phyloP scores from a whole-genome alignment of 2,797 vertebrate species.

The Brachymystax lenok region DNA sequence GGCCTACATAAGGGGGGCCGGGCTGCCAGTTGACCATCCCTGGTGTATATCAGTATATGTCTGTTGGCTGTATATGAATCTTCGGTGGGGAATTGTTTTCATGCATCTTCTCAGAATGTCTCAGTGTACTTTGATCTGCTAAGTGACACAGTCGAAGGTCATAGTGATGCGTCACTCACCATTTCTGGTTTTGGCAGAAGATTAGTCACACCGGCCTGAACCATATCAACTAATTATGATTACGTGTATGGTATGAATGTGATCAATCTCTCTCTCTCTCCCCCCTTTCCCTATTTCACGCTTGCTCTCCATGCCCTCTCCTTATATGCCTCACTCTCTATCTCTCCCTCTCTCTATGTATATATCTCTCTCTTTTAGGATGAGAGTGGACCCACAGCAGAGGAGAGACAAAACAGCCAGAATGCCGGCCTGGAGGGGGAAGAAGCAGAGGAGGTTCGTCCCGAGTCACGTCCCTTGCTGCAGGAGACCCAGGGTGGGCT shows the following conservation, averaged over 20 bases:
- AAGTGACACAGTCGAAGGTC: background rate
- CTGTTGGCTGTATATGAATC: background rate
- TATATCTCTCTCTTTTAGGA: slow-evolving; percentile 49
- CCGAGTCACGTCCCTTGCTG: slow-evolving; percentile 74
- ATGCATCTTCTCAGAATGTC: background rate
- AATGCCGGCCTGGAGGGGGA: slow-evolving; percentile 73
- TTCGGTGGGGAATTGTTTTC: background rate
- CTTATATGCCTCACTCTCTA: background rate
- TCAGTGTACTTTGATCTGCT: background rate
- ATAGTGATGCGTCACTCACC: background rate
- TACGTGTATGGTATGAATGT: background rate
- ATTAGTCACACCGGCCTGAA: background rate
- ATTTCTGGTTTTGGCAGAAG: background rate
- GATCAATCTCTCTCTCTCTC: background rate
- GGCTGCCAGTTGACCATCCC: too few species aligned
- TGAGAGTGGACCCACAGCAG: slow-evolving; percentile 64
- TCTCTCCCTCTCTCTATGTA: background rate
- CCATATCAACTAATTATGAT: background rate
- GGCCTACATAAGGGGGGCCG: too few species aligned
- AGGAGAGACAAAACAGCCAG: slow-evolving; percentile 74
- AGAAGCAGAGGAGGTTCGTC: slow-evolving; percentile 58
- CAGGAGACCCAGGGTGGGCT: slow-evolving; percentile 73
- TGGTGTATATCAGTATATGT: background rate
- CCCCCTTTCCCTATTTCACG: too few species aligned
- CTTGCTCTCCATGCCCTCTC: too few species aligned